These are phyloP conservation scores for Lycopodina hypogea DNA, from an alignment of 37 sponge, comb jelly and placozoan genomes.

Conservation along the genomic window DNA sequence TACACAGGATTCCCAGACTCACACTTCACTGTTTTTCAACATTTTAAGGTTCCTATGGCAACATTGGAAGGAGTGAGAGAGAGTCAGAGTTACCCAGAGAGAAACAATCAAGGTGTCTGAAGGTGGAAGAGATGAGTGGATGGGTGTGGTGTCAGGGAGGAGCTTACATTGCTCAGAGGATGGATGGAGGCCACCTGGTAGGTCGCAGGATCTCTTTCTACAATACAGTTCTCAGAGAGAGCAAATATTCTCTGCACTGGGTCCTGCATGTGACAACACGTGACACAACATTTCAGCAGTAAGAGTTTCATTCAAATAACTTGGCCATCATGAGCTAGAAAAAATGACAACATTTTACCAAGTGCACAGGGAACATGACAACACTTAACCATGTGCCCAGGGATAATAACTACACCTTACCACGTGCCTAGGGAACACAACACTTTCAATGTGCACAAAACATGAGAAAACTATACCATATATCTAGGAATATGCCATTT, in stretches of 20 bases:
- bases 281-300: neutral
- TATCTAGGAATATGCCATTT: too few relatives aligned
- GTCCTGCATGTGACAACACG: constrained; percentile 36
- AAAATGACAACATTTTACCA: neutral
- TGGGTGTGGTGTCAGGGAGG: neutral
- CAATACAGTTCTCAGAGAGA: constrained; percentile 89
- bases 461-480: too few relatives aligned
- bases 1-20: too few relatives aligned
- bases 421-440: too few relatives aligned
- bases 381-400: too few relatives aligned
- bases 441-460: too few relatives aligned
- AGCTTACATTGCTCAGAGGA: constrained; percentile 78
- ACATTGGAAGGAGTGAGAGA: neutral
- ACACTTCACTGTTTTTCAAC: too few relatives aligned
- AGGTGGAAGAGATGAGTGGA: neutral
- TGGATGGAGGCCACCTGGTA: constrained; percentile 85
- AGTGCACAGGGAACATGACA: too few relatives aligned
- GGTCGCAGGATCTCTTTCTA: constrained; percentile 97
- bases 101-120: neutral
- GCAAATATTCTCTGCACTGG: constrained; percentile 83
- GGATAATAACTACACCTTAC: too few relatives aligned
- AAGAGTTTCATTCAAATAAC: constrained; percentile 1
- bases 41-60: too few relatives aligned
- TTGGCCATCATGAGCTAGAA: too few relatives aligned
- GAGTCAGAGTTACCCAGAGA: neutral